Evolutionary conservation across 2,888 invertebrate genomes (phyloP), one percentile per base, ranked within the genome.

Genomic region (Petrophora chlorosata): DNA sequence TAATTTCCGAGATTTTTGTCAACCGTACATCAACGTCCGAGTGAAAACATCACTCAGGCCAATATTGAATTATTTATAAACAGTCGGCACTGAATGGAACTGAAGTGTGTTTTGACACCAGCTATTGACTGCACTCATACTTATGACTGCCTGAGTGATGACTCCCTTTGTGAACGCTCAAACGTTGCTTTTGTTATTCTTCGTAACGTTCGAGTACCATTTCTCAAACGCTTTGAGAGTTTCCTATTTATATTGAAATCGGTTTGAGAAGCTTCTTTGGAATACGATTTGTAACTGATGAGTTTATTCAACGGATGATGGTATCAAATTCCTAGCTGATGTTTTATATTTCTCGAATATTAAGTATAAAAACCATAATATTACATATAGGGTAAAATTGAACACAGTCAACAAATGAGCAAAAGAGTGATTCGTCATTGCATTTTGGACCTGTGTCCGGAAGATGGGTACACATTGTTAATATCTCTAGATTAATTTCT

Each of bases 61-160:
- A 76, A 80, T 84, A 82, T 82, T 85, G 83, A 87, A 86, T 86
- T 83, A 85, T 88, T 85, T 82, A 85, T 83, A 82, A 81, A 81
- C 74, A 81, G 76, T 61, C 72, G 56, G 69, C 66, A 70, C 70
- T 86, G 80, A 87, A 86, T 83, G 67, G 79, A 70, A 73, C 73
- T 69, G 73, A 73, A 67, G 65, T 71, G 67, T 66, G 76, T 83
- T 83, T 79, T 84, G 87, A 85, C 85, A 84, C 80, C 79, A 71
- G 75, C 79, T 72, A 87, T 87, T 87, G 86, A 84, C 82, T 82
- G 83, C 83, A 83, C 62, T 59, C 70, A 66, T 81, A 79, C 85
- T 85, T 82, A 79, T 72, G 81, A 79, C 73, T 82, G 79, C 72
- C n/a, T 87, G 88, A 90, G 69, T 79, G 88, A 90, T 88, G 75